Evolutionary conservation across 2,797 vertebrate genomes (phyloP).

Genomic region (Vireo griseus): DNA sequence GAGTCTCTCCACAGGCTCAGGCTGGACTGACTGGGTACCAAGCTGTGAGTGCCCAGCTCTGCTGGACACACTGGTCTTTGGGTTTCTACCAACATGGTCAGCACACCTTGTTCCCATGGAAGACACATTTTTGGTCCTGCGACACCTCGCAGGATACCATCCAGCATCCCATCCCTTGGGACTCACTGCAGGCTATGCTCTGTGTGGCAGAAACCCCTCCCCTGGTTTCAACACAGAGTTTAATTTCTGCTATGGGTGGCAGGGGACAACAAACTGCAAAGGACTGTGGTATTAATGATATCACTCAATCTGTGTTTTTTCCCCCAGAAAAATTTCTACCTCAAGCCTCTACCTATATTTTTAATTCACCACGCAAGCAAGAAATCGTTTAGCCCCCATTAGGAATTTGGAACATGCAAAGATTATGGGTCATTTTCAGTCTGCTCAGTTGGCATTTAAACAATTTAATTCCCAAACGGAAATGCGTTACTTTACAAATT

Average conservation of each 20-base stretch:
- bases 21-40: not conserved
- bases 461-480: not conserved
- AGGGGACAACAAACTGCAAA: not conserved
- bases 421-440: not conserved
- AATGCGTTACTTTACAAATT: not conserved
- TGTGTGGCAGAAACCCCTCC: not conserved
- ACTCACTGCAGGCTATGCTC: not conserved
- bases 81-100: not conserved
- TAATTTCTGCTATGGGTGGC: not conserved
- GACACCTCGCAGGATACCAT: not conserved
- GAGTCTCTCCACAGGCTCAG: not conserved
- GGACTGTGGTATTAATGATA: not conserved
- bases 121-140: not conserved
- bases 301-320: not conserved
- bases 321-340: not conserved
- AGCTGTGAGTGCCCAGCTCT: not conserved
- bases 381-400: not conserved
- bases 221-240: not conserved
- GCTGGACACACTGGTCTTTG: fast-evolving
- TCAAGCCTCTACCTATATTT: not conserved
- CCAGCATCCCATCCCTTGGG: not conserved
- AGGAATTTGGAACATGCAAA: not conserved
- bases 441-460: not conserved
- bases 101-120: not conserved
- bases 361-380: not conserved